Conservation (phyloP, 2,797 vertebrate species). For the Sciaenops ocellatus region DNA sequence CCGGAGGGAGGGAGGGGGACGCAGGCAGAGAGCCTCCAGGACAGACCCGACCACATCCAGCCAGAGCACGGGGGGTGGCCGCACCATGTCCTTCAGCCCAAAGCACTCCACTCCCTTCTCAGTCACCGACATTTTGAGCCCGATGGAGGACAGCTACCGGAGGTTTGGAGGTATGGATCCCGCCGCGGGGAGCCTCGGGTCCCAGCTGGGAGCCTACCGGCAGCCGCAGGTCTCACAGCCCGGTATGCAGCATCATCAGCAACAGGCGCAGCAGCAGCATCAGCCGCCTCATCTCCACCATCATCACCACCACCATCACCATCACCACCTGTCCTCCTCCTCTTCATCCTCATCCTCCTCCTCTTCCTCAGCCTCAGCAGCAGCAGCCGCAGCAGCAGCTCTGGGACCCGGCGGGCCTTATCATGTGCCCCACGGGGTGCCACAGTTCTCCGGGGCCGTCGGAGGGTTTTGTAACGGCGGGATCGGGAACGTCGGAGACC, state of each 20-base stretch:
- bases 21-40: slow-evolving; percentile 32
- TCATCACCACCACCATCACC: slow-evolving; percentile 70
- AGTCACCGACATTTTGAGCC: slow-evolving; percentile 94
- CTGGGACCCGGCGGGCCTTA: slow-evolving; percentile 81
- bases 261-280: slow-evolving; percentile 35
- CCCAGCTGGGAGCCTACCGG: slow-evolving; percentile 86
- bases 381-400: slow-evolving; percentile 55
- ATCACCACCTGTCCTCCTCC: slow-evolving; percentile 63
- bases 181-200: slow-evolving; percentile 81
- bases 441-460: slow-evolving; percentile 91
- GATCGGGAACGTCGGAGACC: slow-evolving; percentile 89
- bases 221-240: slow-evolving; percentile 80
- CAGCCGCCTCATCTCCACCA: slow-evolving; percentile 58
- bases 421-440: slow-evolving; percentile 87
- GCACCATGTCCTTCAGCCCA: slow-evolving; percentile 97
- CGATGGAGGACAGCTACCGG: slow-evolving; percentile 95
- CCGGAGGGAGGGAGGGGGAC: slow-evolving; percentile 70
- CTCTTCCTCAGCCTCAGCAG: slow-evolving; percentile 71
- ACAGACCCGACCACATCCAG: slow-evolving; percentile 38
- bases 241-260: slow-evolving; percentile 83
- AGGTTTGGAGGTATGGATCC: slow-evolving; percentile 89
- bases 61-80: slow-evolving; percentile 48
- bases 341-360: slow-evolving; percentile 63
- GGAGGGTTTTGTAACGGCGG: slow-evolving; percentile 92
- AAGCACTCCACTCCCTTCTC: slow-evolving; percentile 97